phyloP scores from a whole-genome alignment of 2,797 vertebrate genomes.

The Dicrostonyx torquatus region DNA sequence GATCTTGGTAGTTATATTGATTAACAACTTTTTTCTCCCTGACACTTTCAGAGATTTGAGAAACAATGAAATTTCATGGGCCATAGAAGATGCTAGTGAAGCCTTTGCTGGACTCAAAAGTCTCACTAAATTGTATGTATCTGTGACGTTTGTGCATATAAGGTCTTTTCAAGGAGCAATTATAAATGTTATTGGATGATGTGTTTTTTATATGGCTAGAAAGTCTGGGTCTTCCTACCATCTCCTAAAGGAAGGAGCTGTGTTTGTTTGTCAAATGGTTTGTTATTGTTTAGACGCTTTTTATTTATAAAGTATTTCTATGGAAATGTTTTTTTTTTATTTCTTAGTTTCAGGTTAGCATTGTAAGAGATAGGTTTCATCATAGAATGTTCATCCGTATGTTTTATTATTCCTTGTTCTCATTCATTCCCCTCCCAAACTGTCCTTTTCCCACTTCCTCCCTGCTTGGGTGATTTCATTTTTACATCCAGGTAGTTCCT shows the following conservation, averaged over 20 bases:
- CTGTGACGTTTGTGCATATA: conserved; percentile 32
- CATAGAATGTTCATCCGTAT: background rate
- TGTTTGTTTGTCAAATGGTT: conserved; percentile 12
- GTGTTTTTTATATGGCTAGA: conserved; percentile 12
- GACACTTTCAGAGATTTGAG: conserved; percentile 91
- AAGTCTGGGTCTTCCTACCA: conserved; percentile 16
- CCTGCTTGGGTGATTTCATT: background rate
- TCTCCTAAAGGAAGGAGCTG: conserved; percentile 17
- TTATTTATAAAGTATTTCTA: background rate
- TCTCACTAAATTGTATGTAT: conserved; percentile 94
- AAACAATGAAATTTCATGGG: conserved; percentile 98
- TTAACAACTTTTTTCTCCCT: conserved; percentile 37
- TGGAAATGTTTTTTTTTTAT: background rate
- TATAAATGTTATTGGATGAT: conserved; percentile 53
- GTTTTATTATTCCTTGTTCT: background rate
- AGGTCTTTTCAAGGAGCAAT: background rate
- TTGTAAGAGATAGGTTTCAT: background rate
- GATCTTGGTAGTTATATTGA: background rate
- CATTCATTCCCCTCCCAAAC: background rate
- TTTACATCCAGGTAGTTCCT: background rate
- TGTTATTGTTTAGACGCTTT: background rate
- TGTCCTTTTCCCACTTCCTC: background rate
- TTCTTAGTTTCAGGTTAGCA: background rate
- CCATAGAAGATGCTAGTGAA: conserved; percentile 96
- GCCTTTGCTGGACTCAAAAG: conserved; percentile 94